Percentiles rank a stretch among this genome's conserved stretches.
These are phyloP conservation scores for Laticauda laticaudata DNA, from an alignment of 2,113 vertebrate species.

Conservation along the genomic window DNA sequence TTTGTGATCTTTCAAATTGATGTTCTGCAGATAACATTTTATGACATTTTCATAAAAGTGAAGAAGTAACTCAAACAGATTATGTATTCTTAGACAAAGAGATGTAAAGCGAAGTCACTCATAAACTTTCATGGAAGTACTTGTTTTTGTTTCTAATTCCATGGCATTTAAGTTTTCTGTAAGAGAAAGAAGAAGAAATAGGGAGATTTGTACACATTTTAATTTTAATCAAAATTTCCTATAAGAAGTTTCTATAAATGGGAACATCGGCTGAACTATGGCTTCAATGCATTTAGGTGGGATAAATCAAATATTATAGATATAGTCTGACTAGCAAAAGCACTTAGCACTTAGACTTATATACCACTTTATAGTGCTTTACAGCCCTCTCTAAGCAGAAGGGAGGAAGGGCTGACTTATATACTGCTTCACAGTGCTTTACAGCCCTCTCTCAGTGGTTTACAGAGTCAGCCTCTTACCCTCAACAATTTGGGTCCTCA, in stretches of 20 bases:
- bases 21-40: constrained; percentile 21
- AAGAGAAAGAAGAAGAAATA: background rate
- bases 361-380: too few relatives aligned
- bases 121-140: background rate
- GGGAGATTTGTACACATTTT: background rate
- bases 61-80: constrained; percentile 6
- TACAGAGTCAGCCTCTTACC: too few relatives aligned
- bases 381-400: too few relatives aligned
- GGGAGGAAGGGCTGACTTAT: too few relatives aligned
- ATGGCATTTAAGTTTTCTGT: background rate
- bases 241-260: background rate
- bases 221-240: background rate
- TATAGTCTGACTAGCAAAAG: background rate
- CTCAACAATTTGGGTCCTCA: too few relatives aligned
- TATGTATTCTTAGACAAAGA: constrained; percentile 4
- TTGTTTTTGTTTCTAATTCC: constrained; percentile 14
- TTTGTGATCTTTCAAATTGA: background rate
- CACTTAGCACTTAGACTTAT: too few relatives aligned
- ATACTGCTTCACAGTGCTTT: too few relatives aligned
- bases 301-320: background rate
- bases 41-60: background rate
- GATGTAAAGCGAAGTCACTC: background rate
- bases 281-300: background rate
- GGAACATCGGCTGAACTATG: background rate
- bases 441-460: too few relatives aligned